phyloP scores from a whole-genome alignment of 2,113 vertebrate species.

The Panurus biarmicus region DNA sequence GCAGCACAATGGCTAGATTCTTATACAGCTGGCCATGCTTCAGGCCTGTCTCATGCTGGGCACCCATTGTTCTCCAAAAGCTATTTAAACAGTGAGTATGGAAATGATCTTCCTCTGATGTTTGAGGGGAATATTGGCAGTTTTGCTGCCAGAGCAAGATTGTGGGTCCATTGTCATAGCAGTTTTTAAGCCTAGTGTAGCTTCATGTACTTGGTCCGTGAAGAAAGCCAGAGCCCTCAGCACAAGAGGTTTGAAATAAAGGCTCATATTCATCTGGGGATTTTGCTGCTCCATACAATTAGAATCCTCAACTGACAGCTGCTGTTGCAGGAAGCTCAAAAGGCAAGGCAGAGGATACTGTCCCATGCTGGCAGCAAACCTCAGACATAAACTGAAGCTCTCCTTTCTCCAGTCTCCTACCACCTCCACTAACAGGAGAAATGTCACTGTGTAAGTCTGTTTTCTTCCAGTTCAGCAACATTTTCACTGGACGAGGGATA shows the following conservation, averaged over 20 bases:
- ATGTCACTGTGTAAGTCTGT: neutral
- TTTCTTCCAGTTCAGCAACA: neutral
- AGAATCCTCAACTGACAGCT: neutral
- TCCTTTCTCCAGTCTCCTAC: neutral
- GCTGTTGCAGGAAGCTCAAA: neutral
- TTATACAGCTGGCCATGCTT: neutral
- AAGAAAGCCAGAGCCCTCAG: neutral
- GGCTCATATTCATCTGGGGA: neutral
- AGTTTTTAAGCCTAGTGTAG: neutral
- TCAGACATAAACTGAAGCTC: neutral
- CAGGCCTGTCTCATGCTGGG: neutral
- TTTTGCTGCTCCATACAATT: neutral
- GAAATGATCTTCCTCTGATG: neutral
- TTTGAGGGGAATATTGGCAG: neutral
- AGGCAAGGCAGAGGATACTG: neutral
- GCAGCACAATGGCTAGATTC: conserved; percentile 7
- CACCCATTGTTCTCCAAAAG: neutral
- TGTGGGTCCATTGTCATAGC: neutral
- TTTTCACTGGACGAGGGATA: neutral
- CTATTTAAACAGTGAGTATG: neutral
- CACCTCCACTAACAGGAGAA: neutral
- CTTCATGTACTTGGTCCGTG: neutral
- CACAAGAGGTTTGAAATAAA: neutral
- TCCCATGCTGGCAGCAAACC: neutral
- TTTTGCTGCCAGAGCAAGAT: neutral